Percentiles rank a stretch among this genome's conserved stretches.
Conservation (phyloP, 1,140 invertebrate species). For the Nebria ingens region DNA sequence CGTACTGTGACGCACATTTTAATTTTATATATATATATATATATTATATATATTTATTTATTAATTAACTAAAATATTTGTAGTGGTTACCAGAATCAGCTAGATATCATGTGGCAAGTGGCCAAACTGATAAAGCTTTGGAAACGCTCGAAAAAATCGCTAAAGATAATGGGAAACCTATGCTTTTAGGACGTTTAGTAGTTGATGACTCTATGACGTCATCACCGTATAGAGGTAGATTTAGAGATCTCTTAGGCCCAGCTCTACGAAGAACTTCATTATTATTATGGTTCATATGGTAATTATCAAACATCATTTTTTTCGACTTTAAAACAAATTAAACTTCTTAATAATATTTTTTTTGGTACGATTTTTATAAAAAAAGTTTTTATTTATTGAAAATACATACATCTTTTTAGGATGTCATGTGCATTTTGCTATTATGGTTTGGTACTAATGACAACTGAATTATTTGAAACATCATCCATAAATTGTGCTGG, state of each 20-base stretch:
- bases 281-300: conserved; percentile 91
- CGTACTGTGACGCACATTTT: too few species aligned
- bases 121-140: conserved; percentile 75
- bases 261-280: conserved; percentile 74
- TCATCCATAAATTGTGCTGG: conserved; percentile 38
- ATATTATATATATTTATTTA: conserved; percentile 10
- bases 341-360: conserved; percentile 16
- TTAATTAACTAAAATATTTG: conserved; percentile 20
- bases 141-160: conserved; percentile 72
- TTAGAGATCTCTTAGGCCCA: conserved; percentile 68
- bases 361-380: not conserved
- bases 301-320: too few species aligned
- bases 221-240: conserved; percentile 52
- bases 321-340: conserved; percentile 13
- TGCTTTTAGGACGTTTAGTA: conserved; percentile 78
- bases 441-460: conserved; percentile 91
- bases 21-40: conserved; percentile 11
- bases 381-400: conserved; percentile 7
- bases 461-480: conserved; percentile 82
- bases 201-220: conserved; percentile 58
- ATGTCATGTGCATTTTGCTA: conserved; percentile 92
- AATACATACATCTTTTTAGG: conserved; percentile 45
- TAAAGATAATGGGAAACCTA: conserved; percentile 77
- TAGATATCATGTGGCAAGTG: conserved; percentile 74
- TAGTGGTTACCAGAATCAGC: conserved; percentile 93